These are phyloP conservation scores for Diaphora mendica DNA, from an alignment of 2,888 invertebrate species.

Conservation along the genomic window DNA sequence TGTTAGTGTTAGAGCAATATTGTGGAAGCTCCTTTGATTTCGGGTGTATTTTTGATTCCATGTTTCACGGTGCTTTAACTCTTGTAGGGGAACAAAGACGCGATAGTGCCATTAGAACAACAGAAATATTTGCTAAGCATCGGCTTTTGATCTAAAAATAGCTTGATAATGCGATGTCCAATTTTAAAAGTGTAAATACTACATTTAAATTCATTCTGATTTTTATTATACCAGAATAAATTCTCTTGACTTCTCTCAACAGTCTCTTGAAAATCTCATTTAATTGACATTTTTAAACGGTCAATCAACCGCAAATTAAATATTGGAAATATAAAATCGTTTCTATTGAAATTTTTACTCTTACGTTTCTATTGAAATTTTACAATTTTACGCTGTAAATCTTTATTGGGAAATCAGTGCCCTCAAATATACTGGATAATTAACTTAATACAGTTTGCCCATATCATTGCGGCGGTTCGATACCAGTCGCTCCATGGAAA, in stretches of 20 bases:
- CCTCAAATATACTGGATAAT: no score
- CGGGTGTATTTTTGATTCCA: constrained; percentile 84
- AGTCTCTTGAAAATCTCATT: no score
- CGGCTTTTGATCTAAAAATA: constrained; percentile 13
- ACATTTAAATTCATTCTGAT: neutral
- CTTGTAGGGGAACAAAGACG: constrained; percentile 45
- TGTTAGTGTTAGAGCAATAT: constrained; percentile 82
- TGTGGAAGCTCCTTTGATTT: constrained; percentile 82
- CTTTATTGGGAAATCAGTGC: no score
- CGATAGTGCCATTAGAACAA: constrained; percentile 33
- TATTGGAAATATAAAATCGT: neutral
- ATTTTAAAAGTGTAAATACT: neutral
- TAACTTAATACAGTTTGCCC: no score
- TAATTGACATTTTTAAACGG: neutral
- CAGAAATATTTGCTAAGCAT: constrained; percentile 4
- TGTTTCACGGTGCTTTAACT: constrained; percentile 73
- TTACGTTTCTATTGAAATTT: no score
- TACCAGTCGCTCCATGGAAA: no score
- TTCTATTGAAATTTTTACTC: neutral
- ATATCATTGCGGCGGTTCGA: no score
- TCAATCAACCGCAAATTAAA: neutral
- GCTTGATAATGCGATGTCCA: neutral
- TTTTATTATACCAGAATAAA: no score
- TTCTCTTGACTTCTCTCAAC: no score
- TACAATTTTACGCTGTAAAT: no score